phyloP scores from a whole-genome alignment of 2,888 invertebrate genomes.

The Ellobium chinense region DNA sequence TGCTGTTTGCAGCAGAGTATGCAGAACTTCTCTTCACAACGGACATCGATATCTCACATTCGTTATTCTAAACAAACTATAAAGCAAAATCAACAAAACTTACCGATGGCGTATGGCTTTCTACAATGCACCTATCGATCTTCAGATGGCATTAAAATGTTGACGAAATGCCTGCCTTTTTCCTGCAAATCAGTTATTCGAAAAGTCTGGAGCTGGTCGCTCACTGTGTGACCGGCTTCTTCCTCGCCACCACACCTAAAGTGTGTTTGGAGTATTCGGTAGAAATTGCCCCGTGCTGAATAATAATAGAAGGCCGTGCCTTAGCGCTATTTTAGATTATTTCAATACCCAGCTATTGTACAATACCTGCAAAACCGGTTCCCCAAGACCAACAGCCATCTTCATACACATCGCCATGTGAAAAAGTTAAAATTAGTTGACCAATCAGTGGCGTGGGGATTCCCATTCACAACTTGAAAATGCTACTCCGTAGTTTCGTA shows the following conservation, averaged over 20 bases:
- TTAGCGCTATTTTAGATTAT: conserved; percentile 49
- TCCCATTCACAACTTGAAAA: conserved; percentile 2
- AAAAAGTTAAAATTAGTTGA: conserved; percentile 45
- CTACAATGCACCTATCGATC: too few species aligned
- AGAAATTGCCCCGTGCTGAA: conserved; percentile 33
- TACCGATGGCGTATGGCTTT: too few species aligned
- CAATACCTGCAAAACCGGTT: conserved; percentile 54
- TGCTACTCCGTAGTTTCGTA: not conserved
- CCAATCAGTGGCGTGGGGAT: conserved; percentile 47
- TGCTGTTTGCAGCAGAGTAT: too few species aligned
- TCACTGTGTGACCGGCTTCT: conserved; percentile 13
- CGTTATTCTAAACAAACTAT: too few species aligned
- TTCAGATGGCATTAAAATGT: too few species aligned
- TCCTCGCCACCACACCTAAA: conserved; percentile 50
- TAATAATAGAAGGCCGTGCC: conserved; percentile 50
- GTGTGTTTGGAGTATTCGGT: conserved; percentile 39
- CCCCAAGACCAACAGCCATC: conserved; percentile 46
- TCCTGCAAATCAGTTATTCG: too few species aligned
- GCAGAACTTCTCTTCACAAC: too few species aligned
- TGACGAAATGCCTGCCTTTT: too few species aligned
- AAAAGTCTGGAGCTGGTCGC: not conserved
- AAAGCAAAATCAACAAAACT: too few species aligned
- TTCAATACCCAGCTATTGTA: conserved; percentile 36
- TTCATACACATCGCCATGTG: conserved; percentile 52
- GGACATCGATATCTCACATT: too few species aligned